Evolutionary conservation across 2,888 invertebrate genomes (phyloP), one percentile per base, ranked within the genome.

Genomic region (Spilosoma lubricipeda): DNA sequence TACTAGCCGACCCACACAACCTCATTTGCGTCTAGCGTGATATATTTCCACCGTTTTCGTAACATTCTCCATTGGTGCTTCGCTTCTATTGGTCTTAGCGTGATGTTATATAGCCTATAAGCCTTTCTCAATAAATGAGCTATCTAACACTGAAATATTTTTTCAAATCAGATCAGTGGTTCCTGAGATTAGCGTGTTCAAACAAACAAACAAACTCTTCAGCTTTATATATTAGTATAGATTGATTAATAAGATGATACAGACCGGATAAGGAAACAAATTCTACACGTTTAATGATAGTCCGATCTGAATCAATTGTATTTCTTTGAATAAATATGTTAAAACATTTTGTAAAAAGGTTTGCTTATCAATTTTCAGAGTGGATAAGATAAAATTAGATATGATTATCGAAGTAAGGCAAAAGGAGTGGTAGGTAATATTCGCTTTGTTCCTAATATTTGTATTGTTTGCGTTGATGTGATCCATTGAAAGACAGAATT

Each of bases 241-340:
- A n/a, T n/a, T n/a, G n/a, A n/a, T n/a, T 45, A 64, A 65, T 36
- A n/a, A 56, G 52, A 56, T 56, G 52, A 66, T 39, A 39, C 23
- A 39, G n/a, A 39, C 23, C 39, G 65, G 65, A 66, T 36, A n/a
- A n/a, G 39, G n/a, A 66, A 9, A 66, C n/a, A 23, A 9, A 36
- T 36, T 65, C 3, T 11, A 36, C 8, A 39, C 13, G n/a, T 36
- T 66, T 36, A 9, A 39, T 65, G 7, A 27, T 30, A 33, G 66
- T 70, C 65, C 73, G 42, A 52, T 70, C 63, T 73, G 73, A 73
- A 30, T 73, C 73, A 73, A 64, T 13, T 8, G 56, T 30, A 30
- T 70, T 72, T 70, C 73, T 64, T 33, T 45, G 69, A 56, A 73
- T n/a, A 13, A 42, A 71, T 70, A 59, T 65, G 56, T 63, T 30